Base-by-base conservation (phyloP, 2,797 vertebrate genomes). In the Rachycentron canadum region DNA sequence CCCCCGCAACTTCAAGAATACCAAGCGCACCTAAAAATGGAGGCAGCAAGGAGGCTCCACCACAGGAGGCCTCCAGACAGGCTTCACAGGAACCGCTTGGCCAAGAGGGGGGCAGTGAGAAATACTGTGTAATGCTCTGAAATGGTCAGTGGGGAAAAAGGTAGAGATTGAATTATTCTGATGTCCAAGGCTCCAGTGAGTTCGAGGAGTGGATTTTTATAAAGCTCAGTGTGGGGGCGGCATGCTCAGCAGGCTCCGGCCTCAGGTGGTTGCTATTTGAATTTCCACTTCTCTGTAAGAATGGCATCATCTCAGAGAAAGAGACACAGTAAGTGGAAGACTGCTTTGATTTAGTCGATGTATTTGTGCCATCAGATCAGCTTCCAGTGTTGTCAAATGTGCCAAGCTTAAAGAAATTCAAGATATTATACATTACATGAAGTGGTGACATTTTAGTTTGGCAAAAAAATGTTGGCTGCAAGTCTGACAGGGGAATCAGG, bases 201-300 rank as follows among this genome's bases (percentile, higher is more conserved):
- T 63, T 82, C 55, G 60, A 59, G 25, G 81, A 74, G 66, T 57
- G 79, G 84, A 73, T 65, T 79, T 84, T 60, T 58, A 57, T 75
- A 38, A 23, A 36, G 43, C 71, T 78, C 71, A 58, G 43, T 67
- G 72, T 60, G 78, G 68, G 73, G 80, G 87, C 28, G 72, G 61
- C 14, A 45, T 45, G 60, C 68, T 62, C 47, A 76, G 85, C n/a
- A 47, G 73, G 65, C 64, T 28, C 72, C 17, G 0, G 75, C 78
- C 81, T 81, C 83, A 78, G 59, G 67, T 78, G 66, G 73, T 69
- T 77, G 72, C 80, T 79, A 79, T 88, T 88, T 87, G 81, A 86
- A 79, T 84, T 91, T 78, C 73, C 85, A 89, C 85, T 59, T 49
- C 70, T 82, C 82, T 87, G 89, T 81, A 83, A 89, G 86, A 78